Conservation (phyloP, 1,140 invertebrate species). For the Gonioctena quinquepunctata region DNA sequence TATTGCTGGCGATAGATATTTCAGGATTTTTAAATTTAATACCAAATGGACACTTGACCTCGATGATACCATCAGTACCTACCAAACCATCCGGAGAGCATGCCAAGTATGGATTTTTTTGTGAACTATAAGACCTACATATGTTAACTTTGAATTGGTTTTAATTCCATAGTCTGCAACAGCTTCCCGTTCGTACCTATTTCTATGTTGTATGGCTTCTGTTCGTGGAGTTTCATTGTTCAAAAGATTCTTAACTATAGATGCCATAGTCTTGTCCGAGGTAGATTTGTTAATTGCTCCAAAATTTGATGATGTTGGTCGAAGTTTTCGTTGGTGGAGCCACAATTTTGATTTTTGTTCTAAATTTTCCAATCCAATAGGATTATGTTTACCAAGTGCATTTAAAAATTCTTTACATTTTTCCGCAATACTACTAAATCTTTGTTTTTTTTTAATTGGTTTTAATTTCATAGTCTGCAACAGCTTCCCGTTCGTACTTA, state of each 20-base stretch:
- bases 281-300: background rate
- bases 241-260: background rate
- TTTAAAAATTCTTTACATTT: conserved; percentile 7
- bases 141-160: background rate
- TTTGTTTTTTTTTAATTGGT: too few species aligned
- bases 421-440: too few species aligned
- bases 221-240: conserved; percentile 1
- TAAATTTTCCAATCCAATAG: background rate
- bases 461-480: too few species aligned
- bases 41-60: conserved; percentile 27
- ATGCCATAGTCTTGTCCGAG: background rate
- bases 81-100: conserved; percentile 23
- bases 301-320: background rate
- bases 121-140: background rate
- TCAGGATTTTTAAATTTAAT: conserved; percentile 8
- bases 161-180: background rate
- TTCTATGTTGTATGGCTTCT: background rate
- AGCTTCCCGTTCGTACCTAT: background rate
- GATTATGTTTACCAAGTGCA: conserved; percentile 2
- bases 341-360: conserved; percentile 7
- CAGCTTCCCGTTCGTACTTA: too few species aligned
- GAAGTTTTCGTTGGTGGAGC: conserved; percentile 6
- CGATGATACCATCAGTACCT: conserved; percentile 15
- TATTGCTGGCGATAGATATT: background rate
- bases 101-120: conserved; percentile 11